phyloP scores from a whole-genome alignment of 2,113 vertebrate genomes.

The Seriola quinqueradiata region DNA sequence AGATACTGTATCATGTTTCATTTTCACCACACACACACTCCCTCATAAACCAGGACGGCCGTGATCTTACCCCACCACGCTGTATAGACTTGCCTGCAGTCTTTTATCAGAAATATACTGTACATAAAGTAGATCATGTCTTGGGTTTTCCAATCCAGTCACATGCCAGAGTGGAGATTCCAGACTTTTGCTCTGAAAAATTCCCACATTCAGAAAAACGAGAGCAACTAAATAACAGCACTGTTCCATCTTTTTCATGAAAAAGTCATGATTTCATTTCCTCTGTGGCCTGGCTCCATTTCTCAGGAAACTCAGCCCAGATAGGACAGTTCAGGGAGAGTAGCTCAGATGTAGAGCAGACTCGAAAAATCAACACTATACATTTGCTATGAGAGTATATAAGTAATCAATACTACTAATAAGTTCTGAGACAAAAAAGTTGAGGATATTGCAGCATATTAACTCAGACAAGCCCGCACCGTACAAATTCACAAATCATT shows the following conservation, averaged over 20 bases:
- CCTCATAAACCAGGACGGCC: not conserved
- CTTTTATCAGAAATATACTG: not conserved
- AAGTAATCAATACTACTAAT: not conserved
- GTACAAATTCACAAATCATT: not conserved
- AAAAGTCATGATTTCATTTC: conserved; percentile 1
- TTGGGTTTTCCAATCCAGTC: not conserved
- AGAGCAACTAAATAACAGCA: not conserved
- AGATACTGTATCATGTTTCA: no score
- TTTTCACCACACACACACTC: not conserved
- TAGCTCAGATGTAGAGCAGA: not conserved
- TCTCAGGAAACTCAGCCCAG: not conserved
- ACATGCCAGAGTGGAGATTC: not conserved
- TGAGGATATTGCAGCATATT: not conserved
- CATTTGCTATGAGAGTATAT: not conserved
- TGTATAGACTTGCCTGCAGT: not conserved
- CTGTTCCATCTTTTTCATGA: not conserved
- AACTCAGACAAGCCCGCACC: not conserved
- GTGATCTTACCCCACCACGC: not conserved
- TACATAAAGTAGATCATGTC: not conserved
- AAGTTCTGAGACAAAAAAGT: not conserved
- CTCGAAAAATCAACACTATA: not conserved
- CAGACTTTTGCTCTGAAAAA: not conserved
- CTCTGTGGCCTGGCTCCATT: not conserved
- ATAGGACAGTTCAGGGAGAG: not conserved
- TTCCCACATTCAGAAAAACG: not conserved